A percentile compares a stretch with the other conserved stretches of the same genome.
Evolutionary conservation across 2,888 invertebrate genomes (phyloP).

Genomic region (Melitaea athalia): DNA sequence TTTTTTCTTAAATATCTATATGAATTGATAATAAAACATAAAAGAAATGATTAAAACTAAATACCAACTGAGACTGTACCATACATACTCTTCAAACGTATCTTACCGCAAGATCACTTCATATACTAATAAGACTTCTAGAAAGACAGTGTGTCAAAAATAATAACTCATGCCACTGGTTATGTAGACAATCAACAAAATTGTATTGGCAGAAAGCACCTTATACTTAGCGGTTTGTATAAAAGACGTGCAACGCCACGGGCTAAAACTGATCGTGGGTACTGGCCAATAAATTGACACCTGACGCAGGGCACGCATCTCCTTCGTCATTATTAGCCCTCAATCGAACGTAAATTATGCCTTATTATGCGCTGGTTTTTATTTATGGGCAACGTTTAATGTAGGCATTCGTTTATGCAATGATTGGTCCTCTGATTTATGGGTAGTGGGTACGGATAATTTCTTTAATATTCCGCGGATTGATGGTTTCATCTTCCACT

Average conservation of each 20-base stretch:
- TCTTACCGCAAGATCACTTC: no score
- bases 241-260: background rate
- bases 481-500: slow-evolving; percentile 7
- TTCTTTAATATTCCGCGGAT: slow-evolving; percentile 8
- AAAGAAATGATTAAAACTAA: no score
- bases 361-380: slow-evolving; percentile 40
- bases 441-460: slow-evolving; percentile 36
- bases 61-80: no score
- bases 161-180: no score
- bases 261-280: background rate
- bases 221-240: background rate
- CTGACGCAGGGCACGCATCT: slow-evolving; percentile 34
- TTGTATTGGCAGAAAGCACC: slow-evolving; percentile 3
- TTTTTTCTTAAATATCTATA: no score
- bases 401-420: slow-evolving; percentile 40
- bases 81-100: no score
- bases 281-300: slow-evolving; percentile 45
- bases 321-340: slow-evolving; percentile 35
- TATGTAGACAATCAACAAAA: background rate
- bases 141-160: no score
- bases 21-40: no score
- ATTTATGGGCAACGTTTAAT: slow-evolving; percentile 43
- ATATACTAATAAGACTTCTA: no score
- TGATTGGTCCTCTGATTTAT: slow-evolving; percentile 43
- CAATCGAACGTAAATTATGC: slow-evolving; percentile 39